phyloP scores from a whole-genome alignment of 2,888 invertebrate genomes.

The Lampropteryx suffumata region DNA sequence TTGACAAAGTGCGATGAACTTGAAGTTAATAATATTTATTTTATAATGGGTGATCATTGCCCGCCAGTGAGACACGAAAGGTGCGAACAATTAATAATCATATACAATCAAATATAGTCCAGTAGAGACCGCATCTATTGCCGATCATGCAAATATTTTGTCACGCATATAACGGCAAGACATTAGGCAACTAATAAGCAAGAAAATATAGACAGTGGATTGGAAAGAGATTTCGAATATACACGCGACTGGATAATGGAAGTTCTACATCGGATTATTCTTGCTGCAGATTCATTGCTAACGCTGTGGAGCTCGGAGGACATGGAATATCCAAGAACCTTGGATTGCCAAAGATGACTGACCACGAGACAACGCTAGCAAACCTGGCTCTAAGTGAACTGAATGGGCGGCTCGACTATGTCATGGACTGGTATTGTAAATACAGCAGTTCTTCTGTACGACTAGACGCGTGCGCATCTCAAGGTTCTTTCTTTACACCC shows the following conservation, averaged over 20 bases:
- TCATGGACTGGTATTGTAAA: conserved; percentile 59
- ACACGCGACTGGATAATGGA: not conserved
- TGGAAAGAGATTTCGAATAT: too few relatives aligned
- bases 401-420: conserved; percentile 42
- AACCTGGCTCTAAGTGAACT: conserved; percentile 66
- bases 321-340: conserved; percentile 71
- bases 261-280: conserved; percentile 35
- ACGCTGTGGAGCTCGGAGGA: conserved; percentile 68
- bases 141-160: too few relatives aligned
- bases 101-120: too few relatives aligned
- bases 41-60: too few relatives aligned
- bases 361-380: conserved; percentile 59
- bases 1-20: not conserved
- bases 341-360: conserved; percentile 74
- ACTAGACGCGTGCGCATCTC: conserved; percentile 47
- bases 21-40: not conserved
- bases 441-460: conserved; percentile 48
- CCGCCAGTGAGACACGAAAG: too few relatives aligned
- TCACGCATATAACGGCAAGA: too few relatives aligned
- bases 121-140: too few relatives aligned
- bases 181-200: not conserved
- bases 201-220: not conserved
- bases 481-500: conserved; percentile 53
- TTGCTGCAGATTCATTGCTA: conserved; percentile 70
- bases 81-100: too few relatives aligned